Evolutionary conservation across 2,113 vertebrate genomes (phyloP).

Genomic region (mouse (Mus musculus)): GRCm39 chr17:14855001-14855500

Average conservation of each 20-base stretch:
- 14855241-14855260: not conserved
- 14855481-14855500: not conserved
- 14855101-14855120: not conserved
- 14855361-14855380: not conserved
- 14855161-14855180: not conserved
- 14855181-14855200: not conserved
- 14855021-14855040: accelerated
- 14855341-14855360: accelerated
- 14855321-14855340: accelerated
- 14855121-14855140: too few relatives aligned
- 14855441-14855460: accelerated
- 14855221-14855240: not conserved
- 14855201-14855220: not conserved
- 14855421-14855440: too few relatives aligned
- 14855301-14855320: accelerated
- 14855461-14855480: accelerated
- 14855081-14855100: too few relatives aligned
- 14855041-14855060: too few relatives aligned
- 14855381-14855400: not conserved
- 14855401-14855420: accelerated
- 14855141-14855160: not conserved
- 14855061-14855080: too few relatives aligned
- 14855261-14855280: too few relatives aligned
- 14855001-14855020: not conserved
- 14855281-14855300: too few relatives aligned